Conservation (phyloP, 2,888 invertebrate genomes). For the Oligia fasciuncula region DNA sequence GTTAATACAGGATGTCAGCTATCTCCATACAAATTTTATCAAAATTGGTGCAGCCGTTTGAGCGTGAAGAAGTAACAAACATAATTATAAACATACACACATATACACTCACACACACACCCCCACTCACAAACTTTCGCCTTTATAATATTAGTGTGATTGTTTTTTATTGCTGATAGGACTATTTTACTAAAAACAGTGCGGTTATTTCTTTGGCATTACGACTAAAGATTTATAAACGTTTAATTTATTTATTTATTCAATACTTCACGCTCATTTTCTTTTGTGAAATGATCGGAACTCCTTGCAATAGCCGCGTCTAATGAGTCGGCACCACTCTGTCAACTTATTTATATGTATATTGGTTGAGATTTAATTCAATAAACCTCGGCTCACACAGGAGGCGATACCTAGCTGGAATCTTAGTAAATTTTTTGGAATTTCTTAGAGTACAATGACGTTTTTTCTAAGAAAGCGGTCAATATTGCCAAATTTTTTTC, state of each 20-base stretch:
- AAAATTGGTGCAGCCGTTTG: too few species aligned
- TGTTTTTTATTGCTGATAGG: conserved; percentile 25
- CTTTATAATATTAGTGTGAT: too few species aligned
- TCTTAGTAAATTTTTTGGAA: neutral
- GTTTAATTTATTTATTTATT: conserved; percentile 7
- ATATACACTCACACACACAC: too few species aligned
- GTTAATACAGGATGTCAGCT: too few species aligned
- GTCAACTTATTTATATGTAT: neutral
- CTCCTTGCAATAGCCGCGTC: neutral
- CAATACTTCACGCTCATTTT: conserved; percentile 1
- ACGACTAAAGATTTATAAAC: neutral
- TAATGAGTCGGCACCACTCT: conserved; percentile 10
- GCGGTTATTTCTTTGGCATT: neutral
- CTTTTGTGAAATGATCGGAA: neutral
- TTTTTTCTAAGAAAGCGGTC: too few species aligned
- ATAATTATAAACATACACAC: too few species aligned
- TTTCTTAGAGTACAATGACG: neutral
- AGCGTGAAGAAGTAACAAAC: too few species aligned
- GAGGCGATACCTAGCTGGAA: too few species aligned
- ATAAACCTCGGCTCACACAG: neutral
- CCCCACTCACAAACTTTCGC: too few species aligned
- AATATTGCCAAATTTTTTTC: too few species aligned
- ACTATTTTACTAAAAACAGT: neutral
- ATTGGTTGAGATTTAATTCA: neutral
- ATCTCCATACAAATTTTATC: too few species aligned